Percentiles rank a stretch among this genome's conserved stretches.
These are phyloP conservation scores for Tachina fera DNA, from an alignment of 2,888 invertebrate species.

Conservation along the genomic window DNA sequence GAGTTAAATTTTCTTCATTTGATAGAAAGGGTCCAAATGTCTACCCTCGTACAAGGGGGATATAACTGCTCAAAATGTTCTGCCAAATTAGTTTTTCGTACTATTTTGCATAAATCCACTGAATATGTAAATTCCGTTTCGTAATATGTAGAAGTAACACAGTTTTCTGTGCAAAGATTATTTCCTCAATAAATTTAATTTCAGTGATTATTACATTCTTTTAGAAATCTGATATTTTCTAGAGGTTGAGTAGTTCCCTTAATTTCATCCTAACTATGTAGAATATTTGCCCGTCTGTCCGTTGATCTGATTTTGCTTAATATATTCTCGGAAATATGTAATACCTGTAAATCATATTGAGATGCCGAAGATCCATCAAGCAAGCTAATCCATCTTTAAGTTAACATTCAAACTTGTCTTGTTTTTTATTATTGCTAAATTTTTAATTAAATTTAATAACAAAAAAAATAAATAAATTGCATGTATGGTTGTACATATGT, in stretches of 20 bases:
- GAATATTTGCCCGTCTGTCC: not conserved
- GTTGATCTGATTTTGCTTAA: slow-evolving; percentile 11
- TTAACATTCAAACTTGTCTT: slow-evolving; percentile 21
- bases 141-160: too few relatives aligned
- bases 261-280: slow-evolving; percentile 31
- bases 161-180: too few relatives aligned
- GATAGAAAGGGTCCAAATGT: too few relatives aligned
- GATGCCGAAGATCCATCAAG: slow-evolving; percentile 31
- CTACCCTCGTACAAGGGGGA: too few relatives aligned
- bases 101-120: too few relatives aligned
- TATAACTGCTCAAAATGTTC: too few relatives aligned
- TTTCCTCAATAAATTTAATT: too few relatives aligned
- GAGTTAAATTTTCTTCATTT: too few relatives aligned
- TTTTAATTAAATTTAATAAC: slow-evolving; percentile 30
- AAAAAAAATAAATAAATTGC: not conserved
- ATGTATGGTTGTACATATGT: not conserved
- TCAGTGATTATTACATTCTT: slow-evolving; percentile 1
- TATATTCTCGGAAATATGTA: not conserved
- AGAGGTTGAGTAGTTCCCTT: slow-evolving; percentile 28
- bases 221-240: slow-evolving; percentile 25
- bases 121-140: too few relatives aligned
- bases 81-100: too few relatives aligned
- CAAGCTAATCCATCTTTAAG: slow-evolving; percentile 19
- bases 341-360: slow-evolving; percentile 34
- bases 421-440: slow-evolving; percentile 30